phyloP scores from a whole-genome alignment of 2,797 vertebrate species.

The Astyanax mexicanus region DNA sequence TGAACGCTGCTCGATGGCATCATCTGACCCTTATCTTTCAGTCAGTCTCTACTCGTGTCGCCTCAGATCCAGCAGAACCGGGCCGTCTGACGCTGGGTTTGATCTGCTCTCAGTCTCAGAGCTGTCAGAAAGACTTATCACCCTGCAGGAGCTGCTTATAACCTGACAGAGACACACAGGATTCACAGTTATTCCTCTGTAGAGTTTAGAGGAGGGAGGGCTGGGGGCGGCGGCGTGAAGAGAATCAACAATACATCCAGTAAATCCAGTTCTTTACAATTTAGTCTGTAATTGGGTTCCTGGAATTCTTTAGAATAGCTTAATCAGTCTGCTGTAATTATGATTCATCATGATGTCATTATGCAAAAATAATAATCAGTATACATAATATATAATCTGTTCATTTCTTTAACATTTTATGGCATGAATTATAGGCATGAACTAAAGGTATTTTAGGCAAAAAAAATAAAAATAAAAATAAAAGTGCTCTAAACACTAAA shows the following conservation, averaged over 20 bases:
- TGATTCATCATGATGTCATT: not conserved
- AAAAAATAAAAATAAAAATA: too few relatives aligned
- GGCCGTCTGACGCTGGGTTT: conserved; percentile 4
- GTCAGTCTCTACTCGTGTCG: not conserved
- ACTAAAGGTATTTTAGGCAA: too few relatives aligned
- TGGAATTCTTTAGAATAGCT: not conserved
- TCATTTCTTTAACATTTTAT: too few relatives aligned
- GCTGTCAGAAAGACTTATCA: conserved; percentile 8
- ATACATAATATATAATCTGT: too few relatives aligned
- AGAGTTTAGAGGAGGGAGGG: not conserved
- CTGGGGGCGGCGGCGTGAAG: too few relatives aligned
- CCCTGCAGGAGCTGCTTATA: not conserved
- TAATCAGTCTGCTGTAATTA: not conserved
- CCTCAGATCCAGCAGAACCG: conserved; percentile 14
- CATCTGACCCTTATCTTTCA: not conserved
- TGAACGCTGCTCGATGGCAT: not conserved
- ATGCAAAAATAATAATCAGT: too few relatives aligned
- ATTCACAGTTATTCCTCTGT: not conserved
- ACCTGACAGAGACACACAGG: conserved; percentile 9
- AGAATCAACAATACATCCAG: not conserved
- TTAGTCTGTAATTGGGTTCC: not conserved
- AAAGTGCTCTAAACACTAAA: too few relatives aligned
- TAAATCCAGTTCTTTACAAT: not conserved
- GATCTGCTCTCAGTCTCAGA: conserved; percentile 19
- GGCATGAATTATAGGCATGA: too few relatives aligned